Evolutionary conservation across 2,888 invertebrate genomes (phyloP).

Genomic region (Periphyllus acericola): DNA sequence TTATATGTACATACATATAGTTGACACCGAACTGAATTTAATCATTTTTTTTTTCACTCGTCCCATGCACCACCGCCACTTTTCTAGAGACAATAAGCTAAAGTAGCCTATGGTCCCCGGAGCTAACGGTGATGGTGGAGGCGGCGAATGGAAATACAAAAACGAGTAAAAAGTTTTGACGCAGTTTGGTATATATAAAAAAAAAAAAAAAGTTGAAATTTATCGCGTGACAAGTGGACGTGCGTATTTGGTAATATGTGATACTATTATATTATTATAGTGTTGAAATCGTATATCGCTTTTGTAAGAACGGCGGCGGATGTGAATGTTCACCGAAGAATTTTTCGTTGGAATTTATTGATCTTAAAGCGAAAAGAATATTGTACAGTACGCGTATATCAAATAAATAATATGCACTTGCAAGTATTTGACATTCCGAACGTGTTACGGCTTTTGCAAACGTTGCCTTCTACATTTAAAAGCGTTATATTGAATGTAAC

Average conservation of each 20-base stretch:
- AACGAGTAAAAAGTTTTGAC: conserved; percentile 49
- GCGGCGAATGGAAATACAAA: conserved; percentile 19
- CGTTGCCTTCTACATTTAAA: no score
- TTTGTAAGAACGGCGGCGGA: neutral
- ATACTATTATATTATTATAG: conserved; percentile 9
- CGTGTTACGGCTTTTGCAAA: no score
- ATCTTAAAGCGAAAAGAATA: neutral
- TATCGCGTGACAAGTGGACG: conserved; percentile 60
- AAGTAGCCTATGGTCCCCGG: conserved; percentile 54
- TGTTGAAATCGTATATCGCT: neutral
- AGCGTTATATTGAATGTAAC: no score
- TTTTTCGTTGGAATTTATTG: conserved; percentile 20
- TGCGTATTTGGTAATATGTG: conserved; percentile 12
- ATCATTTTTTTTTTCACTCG: conserved; percentile 40
- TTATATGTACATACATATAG: neutral
- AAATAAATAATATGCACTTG: neutral
- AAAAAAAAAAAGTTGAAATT: conserved; percentile 47
- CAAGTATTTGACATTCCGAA: neutral
- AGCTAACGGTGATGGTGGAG: neutral
- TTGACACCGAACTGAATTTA: conserved; percentile 61
- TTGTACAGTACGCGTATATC: neutral
- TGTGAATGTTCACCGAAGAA: neutral
- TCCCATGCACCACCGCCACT: neutral
- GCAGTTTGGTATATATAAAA: neutral
- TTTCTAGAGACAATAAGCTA: conserved; percentile 58